These are phyloP conservation scores for Siniperca knerii DNA, from an alignment of 2,113 vertebrate genomes.

Conservation along the genomic window DNA sequence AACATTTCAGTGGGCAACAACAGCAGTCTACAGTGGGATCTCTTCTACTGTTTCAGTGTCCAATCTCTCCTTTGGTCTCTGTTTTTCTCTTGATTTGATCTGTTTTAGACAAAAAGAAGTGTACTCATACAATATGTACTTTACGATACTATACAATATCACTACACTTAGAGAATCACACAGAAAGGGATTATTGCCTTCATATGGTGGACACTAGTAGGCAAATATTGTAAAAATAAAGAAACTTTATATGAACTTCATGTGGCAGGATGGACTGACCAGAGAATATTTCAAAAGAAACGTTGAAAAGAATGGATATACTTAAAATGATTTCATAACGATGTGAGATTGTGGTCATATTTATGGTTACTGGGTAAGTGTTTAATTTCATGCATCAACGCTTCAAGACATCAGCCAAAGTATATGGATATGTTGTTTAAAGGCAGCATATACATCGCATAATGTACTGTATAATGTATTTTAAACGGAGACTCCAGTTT, in stretches of 20 bases:
- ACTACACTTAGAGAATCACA: neutral
- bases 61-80: neutral
- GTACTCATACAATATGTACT: neutral
- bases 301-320: neutral
- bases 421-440: constrained; percentile 23
- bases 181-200: neutral
- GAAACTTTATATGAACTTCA: neutral
- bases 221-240: neutral
- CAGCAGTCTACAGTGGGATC: neutral
- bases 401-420: constrained; percentile 9
- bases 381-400: constrained; percentile 48
- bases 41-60: neutral
- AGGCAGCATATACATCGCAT: constrained; percentile 2
- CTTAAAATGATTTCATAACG: constrained; percentile 1
- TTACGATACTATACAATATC: neutral
- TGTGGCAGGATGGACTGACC: neutral
- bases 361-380: constrained; percentile 10
- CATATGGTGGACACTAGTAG: neutral
- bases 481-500: constrained; percentile 27
- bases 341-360: constrained; percentile 7
- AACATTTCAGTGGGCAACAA: constrained; percentile 23
- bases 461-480: constrained; percentile 34
- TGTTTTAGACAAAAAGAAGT: neutral
- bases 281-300: neutral
- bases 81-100: neutral